These are phyloP conservation scores for Champsocephalus gunnari DNA, from an alignment of 2,797 vertebrate species.

Conservation along the genomic window DNA sequence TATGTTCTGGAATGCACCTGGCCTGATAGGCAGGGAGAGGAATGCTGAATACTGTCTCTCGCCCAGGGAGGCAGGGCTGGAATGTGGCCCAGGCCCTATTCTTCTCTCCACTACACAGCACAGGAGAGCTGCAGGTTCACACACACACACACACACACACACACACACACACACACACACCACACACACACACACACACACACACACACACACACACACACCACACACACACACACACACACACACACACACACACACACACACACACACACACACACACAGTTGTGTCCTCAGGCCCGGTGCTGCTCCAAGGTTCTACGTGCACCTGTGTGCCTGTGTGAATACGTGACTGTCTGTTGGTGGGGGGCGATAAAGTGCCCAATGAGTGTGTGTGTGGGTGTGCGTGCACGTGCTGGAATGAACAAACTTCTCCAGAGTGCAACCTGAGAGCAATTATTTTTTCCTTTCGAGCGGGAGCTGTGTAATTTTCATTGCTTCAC, in stretches of 20 bases:
- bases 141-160: slow-evolving; percentile 51
- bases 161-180: slow-evolving; percentile 46
- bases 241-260: slow-evolving; percentile 34
- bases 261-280: slow-evolving; percentile 39
- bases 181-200: slow-evolving; percentile 26
- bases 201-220: slow-evolving; percentile 8
- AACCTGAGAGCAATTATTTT: slow-evolving; percentile 84
- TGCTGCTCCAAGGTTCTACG: slow-evolving; percentile 62
- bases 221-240: slow-evolving; percentile 12
- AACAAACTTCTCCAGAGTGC: slow-evolving; percentile 69
- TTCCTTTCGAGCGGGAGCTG: slow-evolving; percentile 76
- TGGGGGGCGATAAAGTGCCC: slow-evolving; percentile 28
- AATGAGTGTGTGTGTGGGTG: background rate
- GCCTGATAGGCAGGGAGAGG: slow-evolving; percentile 81
- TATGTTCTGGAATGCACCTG: slow-evolving; percentile 83
- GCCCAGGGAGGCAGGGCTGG: slow-evolving; percentile 82
- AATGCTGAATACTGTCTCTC: slow-evolving; percentile 84
- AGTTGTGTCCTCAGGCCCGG: slow-evolving; percentile 50
- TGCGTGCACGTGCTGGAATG: slow-evolving; percentile 51
- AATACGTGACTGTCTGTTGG: slow-evolving; percentile 15
- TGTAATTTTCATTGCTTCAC: slow-evolving; percentile 84
- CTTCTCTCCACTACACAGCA: slow-evolving; percentile 77
- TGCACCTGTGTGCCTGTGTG: slow-evolving; percentile 58
- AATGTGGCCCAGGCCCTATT: slow-evolving; percentile 84
- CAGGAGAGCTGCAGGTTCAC: slow-evolving; percentile 73